Evolutionary conservation across 2,113 vertebrate species (phyloP), one percentile per base, ranked within the genome.

Genomic region (Pardalotus punctatus): DNA sequence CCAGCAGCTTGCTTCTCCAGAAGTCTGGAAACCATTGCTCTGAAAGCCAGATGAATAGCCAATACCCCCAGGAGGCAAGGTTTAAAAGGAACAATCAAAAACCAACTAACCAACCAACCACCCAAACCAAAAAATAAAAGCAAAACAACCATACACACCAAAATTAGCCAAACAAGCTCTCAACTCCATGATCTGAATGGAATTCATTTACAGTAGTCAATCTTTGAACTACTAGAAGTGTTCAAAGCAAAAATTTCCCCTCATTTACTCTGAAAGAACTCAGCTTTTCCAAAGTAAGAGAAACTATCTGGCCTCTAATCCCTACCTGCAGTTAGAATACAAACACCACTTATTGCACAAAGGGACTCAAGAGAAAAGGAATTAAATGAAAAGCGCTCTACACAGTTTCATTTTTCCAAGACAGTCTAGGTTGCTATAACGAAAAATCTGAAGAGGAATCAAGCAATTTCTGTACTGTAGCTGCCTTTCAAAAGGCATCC

Each of bases 401-500:
- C 15, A 61, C 10, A 25, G 53, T 29, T 84, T 64, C 51, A 29
- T 84, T 64, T 91, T 61, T 86, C 67, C 48, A 91, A 85, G 60
- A 73, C 47, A 56, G 24, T 43, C 77, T 42, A 74, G 9, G 40
- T 11, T 84, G 25, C 69, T 72, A 22, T 53, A 86, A 89, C 19
- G 45, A 87, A 95, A 77, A 87, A 71, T 20, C 9, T 78, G 40
- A 76, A 89, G 31, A n/a, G 8, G 9, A 54, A 92, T 50, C 51
- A 54, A 81, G 35, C 35, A 47, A 47, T 60, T 74, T 87, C 57
- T 58, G 42, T 53, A 62, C 38, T 1, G 9, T 27, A 13, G 9
- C 36, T 81, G 79, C n/a, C 69, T 64, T 93, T 87, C 65, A 62
- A 91, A 79, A 47, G 31, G 36, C 35, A 90, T 48, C 33, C 7